phyloP scores from a whole-genome alignment of 2,113 vertebrate genomes.

The Pelmatolapia mariae region DNA sequence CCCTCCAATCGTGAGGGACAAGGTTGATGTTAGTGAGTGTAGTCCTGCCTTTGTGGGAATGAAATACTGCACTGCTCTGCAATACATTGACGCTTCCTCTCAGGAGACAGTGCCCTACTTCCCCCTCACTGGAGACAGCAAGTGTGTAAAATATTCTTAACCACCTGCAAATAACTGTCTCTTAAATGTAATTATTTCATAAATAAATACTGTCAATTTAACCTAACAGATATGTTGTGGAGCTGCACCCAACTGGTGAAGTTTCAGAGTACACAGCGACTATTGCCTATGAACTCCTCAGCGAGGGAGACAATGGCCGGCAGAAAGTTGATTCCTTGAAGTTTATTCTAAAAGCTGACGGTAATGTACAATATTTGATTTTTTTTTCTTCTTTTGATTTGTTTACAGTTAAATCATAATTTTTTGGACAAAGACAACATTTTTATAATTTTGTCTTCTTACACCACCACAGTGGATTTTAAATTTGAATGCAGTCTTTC shows the following conservation, averaged over 20 bases:
- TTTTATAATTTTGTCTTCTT: not conserved
- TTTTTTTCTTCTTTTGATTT: not conserved
- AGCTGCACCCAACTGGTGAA: conserved; percentile 79
- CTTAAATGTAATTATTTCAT: not conserved
- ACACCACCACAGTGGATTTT: not conserved
- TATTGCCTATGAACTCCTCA: conserved; percentile 69
- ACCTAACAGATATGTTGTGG: conserved; percentile 75
- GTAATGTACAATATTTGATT: conserved; percentile 55
- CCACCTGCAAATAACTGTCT: not conserved
- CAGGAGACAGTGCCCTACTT: conserved; percentile 77
- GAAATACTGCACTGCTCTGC: conserved; percentile 71
- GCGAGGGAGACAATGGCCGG: conserved; percentile 52
- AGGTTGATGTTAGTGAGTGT: conserved; percentile 68
- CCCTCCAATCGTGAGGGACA: conserved; percentile 64
- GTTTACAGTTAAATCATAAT: not conserved
- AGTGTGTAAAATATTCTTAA: conserved; percentile 59
- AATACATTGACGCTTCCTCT: conserved; percentile 73
- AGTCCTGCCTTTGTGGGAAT: conserved; percentile 77
- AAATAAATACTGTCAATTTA: not conserved
- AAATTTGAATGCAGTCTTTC: not conserved
- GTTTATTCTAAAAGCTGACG: conserved; percentile 78
- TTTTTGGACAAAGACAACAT: not conserved
- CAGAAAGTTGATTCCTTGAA: conserved; percentile 77
- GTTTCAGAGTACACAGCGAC: conserved; percentile 83
- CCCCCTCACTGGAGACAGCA: conserved; percentile 82